Percentiles rank a stretch among this genome's conserved stretches.
Conservation (phyloP, 2,113 vertebrate genomes). For the Danionella cerebrum region DNA sequence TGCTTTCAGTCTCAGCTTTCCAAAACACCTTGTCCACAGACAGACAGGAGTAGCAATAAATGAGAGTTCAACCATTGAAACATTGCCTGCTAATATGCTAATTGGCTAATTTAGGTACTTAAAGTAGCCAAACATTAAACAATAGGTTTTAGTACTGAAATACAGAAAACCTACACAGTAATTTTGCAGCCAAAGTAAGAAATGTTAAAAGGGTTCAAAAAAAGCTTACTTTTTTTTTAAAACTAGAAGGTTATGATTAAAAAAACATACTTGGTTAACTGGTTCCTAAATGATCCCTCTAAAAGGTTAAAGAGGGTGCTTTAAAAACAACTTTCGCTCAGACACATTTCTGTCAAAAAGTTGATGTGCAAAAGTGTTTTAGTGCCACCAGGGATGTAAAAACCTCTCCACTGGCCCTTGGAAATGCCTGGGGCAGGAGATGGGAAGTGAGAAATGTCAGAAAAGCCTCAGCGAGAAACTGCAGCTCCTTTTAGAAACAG, state of each 20-base stretch:
- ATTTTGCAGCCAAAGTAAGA: neutral
- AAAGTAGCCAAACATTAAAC: no score
- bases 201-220: neutral
- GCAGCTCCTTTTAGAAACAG: conserved; percentile 37
- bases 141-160: no score
- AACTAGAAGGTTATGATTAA: no score
- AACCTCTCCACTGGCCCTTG: conserved; percentile 19
- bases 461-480: conserved; percentile 40
- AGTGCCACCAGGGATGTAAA: neutral
- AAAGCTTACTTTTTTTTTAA: no score
- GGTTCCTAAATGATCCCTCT: neutral
- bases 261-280: neutral
- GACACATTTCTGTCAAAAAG: neutral
- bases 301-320: neutral
- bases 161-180: neutral
- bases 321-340: neutral
- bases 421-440: conserved; percentile 37
- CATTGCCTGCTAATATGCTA: no score
- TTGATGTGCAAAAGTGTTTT: conserved; percentile 7
- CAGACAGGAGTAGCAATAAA: neutral
- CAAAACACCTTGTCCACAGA: conserved; percentile 69
- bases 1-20: conserved; percentile 59
- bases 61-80: neutral
- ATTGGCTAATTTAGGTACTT: no score
- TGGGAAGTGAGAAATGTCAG: conserved; percentile 45